A percentile compares a stretch with the other conserved stretches of the same genome.
Evolutionary conservation across 1,140 invertebrate genomes (phyloP).

Genomic region (Zophobas atratus): DNA sequence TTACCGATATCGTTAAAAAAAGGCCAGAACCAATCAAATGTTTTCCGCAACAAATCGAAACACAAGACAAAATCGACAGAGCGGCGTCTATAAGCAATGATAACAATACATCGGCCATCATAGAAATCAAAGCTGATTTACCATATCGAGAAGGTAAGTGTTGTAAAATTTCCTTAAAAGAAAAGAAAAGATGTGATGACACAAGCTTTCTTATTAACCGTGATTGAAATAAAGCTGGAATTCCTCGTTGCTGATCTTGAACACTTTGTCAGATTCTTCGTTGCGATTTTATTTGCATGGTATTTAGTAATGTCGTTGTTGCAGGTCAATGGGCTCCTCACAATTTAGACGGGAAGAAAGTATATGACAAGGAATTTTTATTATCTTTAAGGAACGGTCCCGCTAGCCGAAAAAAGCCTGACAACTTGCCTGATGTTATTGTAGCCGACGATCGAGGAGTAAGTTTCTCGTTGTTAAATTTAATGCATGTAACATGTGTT

Average conservation of each 20-base stretch:
- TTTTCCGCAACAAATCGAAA: constrained; percentile 43
- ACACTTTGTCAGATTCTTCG: constrained; percentile 9
- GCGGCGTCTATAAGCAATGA: constrained; percentile 55
- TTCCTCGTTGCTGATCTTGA: constrained; percentile 52
- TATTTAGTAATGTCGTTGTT: constrained; percentile 18
- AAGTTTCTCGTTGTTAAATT: constrained; percentile 44
- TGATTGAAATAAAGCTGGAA: constrained; percentile 46
- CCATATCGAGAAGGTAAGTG: constrained; percentile 63
- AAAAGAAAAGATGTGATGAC: constrained; percentile 44
- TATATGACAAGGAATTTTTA: constrained; percentile 86
- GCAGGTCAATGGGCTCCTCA: constrained; percentile 88
- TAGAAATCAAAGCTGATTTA: constrained; percentile 56
- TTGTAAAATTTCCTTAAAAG: neutral
- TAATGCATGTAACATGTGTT: constrained; percentile 65
- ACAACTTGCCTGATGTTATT: constrained; percentile 70
- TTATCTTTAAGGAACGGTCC: constrained; percentile 82
- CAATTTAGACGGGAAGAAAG: constrained; percentile 85
- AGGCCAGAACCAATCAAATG: constrained; percentile 56
- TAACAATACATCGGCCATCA: constrained; percentile 47
- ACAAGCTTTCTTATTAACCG: constrained; percentile 36
- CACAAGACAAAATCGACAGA: constrained; percentile 62
- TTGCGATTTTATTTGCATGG: neutral
- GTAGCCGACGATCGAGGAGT: constrained; percentile 58
- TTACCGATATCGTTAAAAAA: constrained; percentile 65
- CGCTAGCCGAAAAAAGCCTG: constrained; percentile 82